These are phyloP conservation scores for Shinisaurus crocodilurus DNA, from an alignment of 2,113 vertebrate genomes.

Conservation along the genomic window DNA sequence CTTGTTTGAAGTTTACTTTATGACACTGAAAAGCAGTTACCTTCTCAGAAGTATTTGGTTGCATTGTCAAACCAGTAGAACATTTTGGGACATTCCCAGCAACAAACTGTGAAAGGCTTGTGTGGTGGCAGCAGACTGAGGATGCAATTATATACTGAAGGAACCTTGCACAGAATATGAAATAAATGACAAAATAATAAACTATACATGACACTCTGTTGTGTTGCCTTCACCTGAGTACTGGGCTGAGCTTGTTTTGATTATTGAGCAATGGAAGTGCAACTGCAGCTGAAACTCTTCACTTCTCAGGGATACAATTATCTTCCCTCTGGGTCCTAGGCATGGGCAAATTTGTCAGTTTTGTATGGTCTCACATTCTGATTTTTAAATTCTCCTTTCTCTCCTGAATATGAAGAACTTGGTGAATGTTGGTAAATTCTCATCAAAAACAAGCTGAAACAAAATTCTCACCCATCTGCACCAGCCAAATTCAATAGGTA, in stretches of 20 bases:
- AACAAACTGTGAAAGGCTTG: background rate
- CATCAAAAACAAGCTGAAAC: no score
- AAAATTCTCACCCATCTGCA: no score
- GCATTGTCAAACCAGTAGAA: background rate
- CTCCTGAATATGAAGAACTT: no score
- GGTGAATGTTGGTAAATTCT: no score
- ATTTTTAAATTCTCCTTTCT: no score
- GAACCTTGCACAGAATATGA: background rate
- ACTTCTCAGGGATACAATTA: no score
- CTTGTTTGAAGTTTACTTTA: background rate
- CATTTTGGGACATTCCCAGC: background rate
- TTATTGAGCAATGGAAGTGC: no score
- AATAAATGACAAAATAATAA: background rate
- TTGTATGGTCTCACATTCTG: no score
- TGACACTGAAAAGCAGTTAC: background rate
- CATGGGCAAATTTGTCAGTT: background rate
- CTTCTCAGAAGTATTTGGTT: background rate
- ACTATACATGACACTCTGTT: background rate
- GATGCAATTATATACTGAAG: background rate
- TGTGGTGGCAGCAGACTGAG: background rate
- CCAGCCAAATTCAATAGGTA: no score
- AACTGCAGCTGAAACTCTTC: no score
- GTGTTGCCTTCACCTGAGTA: background rate
- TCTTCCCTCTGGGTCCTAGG: background rate
- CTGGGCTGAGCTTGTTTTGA: no score